Conservation (phyloP, 2,888 invertebrate genomes). For the Entomobrya multifasciata region DNA sequence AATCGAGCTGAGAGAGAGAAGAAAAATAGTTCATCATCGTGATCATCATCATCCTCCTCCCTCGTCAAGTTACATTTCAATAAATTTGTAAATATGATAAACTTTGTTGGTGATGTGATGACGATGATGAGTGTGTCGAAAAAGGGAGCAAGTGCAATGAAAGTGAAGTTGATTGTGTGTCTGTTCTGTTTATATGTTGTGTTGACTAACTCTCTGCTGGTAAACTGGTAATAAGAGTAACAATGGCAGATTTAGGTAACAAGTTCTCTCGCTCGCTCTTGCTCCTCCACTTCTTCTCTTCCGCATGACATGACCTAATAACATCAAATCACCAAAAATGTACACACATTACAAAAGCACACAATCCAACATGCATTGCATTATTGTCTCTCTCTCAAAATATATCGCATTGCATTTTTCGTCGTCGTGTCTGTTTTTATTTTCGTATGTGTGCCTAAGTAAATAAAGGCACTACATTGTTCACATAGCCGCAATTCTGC, state of each 20-base stretch:
- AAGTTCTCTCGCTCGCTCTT: conserved; percentile 59
- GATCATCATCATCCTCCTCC: conserved; percentile 17
- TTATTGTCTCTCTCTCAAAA: conserved; percentile 7
- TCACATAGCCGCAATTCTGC: background rate
- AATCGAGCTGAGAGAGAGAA: too few relatives aligned
- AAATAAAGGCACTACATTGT: conserved; percentile 13
- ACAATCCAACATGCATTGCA: background rate
- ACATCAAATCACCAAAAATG: conserved; percentile 70
- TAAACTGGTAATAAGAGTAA: conserved; percentile 12
- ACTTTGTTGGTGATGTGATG: background rate
- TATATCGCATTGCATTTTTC: background rate
- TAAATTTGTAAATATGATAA: background rate
- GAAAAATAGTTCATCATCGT: conserved; percentile 61
- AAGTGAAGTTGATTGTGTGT: conserved; percentile 67
- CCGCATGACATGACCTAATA: conserved; percentile 74
- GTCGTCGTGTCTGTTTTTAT: background rate
- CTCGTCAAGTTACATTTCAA: too few relatives aligned
- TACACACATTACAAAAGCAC: conserved; percentile 11
- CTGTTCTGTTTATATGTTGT: background rate
- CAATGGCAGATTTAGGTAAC: conserved; percentile 70
- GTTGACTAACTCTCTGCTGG: conserved; percentile 1
- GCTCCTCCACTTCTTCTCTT: conserved; percentile 61
- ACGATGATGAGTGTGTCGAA: conserved; percentile 41
- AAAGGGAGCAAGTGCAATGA: conserved; percentile 74
- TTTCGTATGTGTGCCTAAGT: conserved; percentile 5